Percentiles rank a stretch among this genome's conserved stretches.
Conservation (phyloP, 2,888 invertebrate species). For the Ophraella communa region DNA sequence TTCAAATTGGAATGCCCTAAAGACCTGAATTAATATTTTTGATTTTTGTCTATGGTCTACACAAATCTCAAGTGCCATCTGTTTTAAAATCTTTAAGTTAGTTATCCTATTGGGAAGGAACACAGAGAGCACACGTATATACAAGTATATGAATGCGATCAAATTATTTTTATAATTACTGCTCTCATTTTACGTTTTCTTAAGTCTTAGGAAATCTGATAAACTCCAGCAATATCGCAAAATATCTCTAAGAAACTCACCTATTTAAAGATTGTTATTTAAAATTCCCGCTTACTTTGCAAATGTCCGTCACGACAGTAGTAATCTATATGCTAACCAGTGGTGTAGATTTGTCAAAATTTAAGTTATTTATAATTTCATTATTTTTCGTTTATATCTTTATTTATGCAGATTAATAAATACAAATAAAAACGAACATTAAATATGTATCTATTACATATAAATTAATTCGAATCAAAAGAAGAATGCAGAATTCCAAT, state of each 20-base stretch:
- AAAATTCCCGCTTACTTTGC: constrained; percentile 26
- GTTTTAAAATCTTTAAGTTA: too few species aligned
- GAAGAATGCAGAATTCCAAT: neutral
- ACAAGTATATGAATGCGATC: too few species aligned
- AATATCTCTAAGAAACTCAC: neutral
- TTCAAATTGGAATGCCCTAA: too few species aligned
- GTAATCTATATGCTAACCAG: constrained; percentile 23
- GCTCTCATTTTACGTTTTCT: too few species aligned
- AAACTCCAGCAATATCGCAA: neutral
- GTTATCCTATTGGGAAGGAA: too few species aligned
- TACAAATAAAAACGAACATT: neutral
- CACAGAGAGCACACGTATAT: too few species aligned
- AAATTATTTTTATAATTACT: too few species aligned
- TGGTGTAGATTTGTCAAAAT: constrained; percentile 28
- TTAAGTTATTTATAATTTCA: neutral
- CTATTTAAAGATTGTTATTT: constrained; percentile 18
- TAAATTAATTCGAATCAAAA: neutral
- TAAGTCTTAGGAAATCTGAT: too few species aligned
- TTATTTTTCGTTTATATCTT: neutral
- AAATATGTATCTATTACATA: neutral
- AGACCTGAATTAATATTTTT: too few species aligned
- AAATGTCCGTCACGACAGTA: constrained; percentile 18
- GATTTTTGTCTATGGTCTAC: too few species aligned
- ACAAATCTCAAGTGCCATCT: too few species aligned
- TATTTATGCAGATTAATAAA: neutral